A percentile compares a stretch with the other conserved stretches of the same genome.
These are phyloP conservation scores for Syngnathoides biaculeatus DNA, from an alignment of 2,113 vertebrate species.

Conservation along the genomic window DNA sequence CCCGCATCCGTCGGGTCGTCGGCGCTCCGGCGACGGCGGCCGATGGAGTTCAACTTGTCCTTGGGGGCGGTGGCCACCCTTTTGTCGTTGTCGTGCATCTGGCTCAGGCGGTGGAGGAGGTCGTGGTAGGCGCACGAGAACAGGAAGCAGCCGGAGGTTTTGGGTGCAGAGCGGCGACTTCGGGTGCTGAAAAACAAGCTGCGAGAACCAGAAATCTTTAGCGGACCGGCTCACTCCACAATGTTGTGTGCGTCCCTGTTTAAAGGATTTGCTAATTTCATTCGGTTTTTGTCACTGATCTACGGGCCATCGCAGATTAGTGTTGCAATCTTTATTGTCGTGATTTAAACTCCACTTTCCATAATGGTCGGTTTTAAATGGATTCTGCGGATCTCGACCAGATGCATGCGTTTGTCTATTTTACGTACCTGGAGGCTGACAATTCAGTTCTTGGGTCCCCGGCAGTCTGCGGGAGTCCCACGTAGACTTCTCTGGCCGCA, in stretches of 20 bases:
- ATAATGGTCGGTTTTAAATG: too few relatives aligned
- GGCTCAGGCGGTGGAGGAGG: slow-evolving; percentile 73
- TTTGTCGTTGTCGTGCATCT: slow-evolving; percentile 60
- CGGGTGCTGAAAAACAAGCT: slow-evolving; percentile 45
- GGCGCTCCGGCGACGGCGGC: slow-evolving; percentile 83
- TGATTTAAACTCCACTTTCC: too few relatives aligned
- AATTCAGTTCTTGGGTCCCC: background rate
- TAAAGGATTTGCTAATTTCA: too few relatives aligned
- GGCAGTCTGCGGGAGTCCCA: background rate
- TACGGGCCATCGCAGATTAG: too few relatives aligned
- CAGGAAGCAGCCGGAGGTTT: slow-evolving; percentile 74
- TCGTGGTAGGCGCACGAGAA: slow-evolving; percentile 82
- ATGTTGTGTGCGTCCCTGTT: too few relatives aligned
- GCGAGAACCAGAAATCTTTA: background rate
- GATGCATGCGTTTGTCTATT: too few relatives aligned
- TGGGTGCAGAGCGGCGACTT: slow-evolving; percentile 62
- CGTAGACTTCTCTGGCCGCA: background rate
- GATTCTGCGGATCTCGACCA: too few relatives aligned
- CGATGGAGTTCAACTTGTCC: slow-evolving; percentile 73
- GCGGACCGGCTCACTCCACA: too few relatives aligned
- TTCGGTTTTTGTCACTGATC: too few relatives aligned
- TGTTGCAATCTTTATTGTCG: too few relatives aligned
- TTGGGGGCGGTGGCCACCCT: slow-evolving; percentile 70
- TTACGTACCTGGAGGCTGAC: background rate
- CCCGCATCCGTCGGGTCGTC: background rate